These are phyloP conservation scores for Uromys caudimaculatus DNA, from an alignment of 2,797 vertebrate species.

Conservation along the genomic window DNA sequence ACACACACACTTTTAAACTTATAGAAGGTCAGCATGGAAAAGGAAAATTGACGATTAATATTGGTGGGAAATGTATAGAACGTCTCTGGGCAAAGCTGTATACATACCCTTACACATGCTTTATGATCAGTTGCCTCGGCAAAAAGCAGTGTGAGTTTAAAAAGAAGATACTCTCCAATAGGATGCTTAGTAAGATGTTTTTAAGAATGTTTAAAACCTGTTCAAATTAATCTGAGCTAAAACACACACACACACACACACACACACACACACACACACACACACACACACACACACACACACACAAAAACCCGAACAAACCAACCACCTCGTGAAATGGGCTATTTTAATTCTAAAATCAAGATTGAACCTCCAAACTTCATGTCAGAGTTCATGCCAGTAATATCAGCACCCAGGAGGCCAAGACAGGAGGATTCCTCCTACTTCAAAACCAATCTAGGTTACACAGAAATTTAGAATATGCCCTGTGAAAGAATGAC, in stretches of 20 bases:
- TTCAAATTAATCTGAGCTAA: neutral
- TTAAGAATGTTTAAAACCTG: neutral
- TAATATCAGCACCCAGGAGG: neutral
- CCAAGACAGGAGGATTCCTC: neutral
- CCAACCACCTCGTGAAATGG: neutral
- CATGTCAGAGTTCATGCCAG: neutral
- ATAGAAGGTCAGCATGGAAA: neutral
- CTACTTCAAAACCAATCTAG: neutral
- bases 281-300: neutral
- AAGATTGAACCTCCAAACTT: neutral
- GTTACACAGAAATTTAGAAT: neutral
- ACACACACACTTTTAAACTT: neutral
- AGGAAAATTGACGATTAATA: neutral
- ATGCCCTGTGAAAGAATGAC: neutral
- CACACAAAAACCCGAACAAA: no score
- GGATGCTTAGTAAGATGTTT: neutral
- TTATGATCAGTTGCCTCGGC: no score
- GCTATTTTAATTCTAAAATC: neutral
- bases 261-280: neutral
- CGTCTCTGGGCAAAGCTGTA: neutral
- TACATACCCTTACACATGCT: neutral
- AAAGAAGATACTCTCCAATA: neutral
- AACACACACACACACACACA: neutral
- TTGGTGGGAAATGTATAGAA: neutral
- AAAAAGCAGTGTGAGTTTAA: neutral